phyloP scores from a whole-genome alignment of 2,113 vertebrate genomes.

The Austrofundulus limnaeus region DNA sequence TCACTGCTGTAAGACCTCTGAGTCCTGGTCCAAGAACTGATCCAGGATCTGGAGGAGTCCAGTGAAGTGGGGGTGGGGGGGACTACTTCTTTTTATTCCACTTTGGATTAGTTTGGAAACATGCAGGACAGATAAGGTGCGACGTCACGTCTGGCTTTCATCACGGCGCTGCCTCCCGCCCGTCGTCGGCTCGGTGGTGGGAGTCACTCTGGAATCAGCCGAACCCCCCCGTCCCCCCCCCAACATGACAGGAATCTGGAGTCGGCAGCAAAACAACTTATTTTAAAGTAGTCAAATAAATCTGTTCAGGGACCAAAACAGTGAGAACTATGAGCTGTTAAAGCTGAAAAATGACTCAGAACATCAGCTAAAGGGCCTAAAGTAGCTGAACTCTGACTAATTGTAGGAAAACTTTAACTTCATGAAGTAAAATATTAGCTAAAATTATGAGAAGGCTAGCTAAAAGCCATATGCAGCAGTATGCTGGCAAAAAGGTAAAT shows the following conservation, averaged over 20 bases:
- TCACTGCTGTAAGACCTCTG: constrained; percentile 13
- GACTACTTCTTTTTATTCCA: too few relatives aligned
- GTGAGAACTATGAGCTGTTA: too few relatives aligned
- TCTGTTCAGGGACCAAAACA: not conserved
- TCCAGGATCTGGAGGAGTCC: constrained; percentile 48
- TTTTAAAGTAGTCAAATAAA: constrained; percentile 26
- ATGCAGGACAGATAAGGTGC: constrained; percentile 74
- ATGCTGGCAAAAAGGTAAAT: too few relatives aligned
- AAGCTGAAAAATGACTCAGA: too few relatives aligned
- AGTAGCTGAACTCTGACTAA: too few relatives aligned
- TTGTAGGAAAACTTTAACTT: too few relatives aligned
- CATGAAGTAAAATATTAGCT: too few relatives aligned
- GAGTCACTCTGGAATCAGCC: constrained; percentile 33
- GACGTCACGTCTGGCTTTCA: constrained; percentile 75
- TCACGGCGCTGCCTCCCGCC: constrained; percentile 60
- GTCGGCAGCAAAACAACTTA: constrained; percentile 26
- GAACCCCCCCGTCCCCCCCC: constrained; percentile 49
- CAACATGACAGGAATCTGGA: constrained; percentile 49
- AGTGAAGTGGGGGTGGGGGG: too few relatives aligned
- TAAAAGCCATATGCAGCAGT: too few relatives aligned
- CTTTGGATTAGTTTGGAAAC: constrained; percentile 75
- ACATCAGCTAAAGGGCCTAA: too few relatives aligned
- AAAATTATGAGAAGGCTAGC: too few relatives aligned
- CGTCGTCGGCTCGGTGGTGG: constrained; percentile 19
- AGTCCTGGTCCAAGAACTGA: constrained; percentile 61